Conservation (phyloP, 2,797 vertebrate species). For the Coregonus ussuriensis region DNA sequence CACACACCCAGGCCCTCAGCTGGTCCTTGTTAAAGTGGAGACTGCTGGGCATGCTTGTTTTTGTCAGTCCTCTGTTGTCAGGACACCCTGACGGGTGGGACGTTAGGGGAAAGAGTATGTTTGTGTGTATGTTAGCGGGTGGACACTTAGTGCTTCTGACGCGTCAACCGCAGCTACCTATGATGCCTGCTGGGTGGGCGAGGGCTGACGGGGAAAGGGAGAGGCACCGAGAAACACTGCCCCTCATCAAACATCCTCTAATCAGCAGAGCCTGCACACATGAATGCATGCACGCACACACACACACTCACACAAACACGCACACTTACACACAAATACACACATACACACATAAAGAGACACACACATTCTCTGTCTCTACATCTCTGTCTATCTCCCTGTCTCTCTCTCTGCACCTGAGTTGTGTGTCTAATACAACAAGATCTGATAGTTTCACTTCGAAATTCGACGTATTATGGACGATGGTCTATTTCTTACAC, state of each 20-base stretch:
- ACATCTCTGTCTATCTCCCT: no score
- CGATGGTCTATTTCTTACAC: no score
- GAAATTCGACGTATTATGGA: no score
- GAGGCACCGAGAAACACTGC: slow-evolving; percentile 48
- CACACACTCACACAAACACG: slow-evolving; percentile 12
- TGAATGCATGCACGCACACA: neutral
- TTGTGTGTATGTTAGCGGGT: slow-evolving; percentile 12
- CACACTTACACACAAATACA: no score
- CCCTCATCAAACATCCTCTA: slow-evolving; percentile 34
- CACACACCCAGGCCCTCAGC: slow-evolving; percentile 70
- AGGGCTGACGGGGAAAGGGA: slow-evolving; percentile 26
- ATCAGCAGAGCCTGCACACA: slow-evolving; percentile 37
- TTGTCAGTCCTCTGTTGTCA: slow-evolving; percentile 73
- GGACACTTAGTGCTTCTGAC: no score
- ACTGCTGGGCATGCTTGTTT: slow-evolving; percentile 84
- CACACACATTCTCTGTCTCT: no score
- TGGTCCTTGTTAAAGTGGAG: slow-evolving; percentile 91
- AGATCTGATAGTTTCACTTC: no score
- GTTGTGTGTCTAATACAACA: no score
- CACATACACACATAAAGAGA: no score
- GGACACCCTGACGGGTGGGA: slow-evolving; percentile 54
- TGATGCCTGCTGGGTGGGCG: slow-evolving; percentile 64
- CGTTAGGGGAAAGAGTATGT: no score
- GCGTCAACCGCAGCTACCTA: slow-evolving; percentile 43
- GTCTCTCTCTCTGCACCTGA: no score